These are phyloP conservation scores for Bombus haemorrhoidalis DNA, from an alignment of 1,140 invertebrate genomes.

Conservation along the genomic window DNA sequence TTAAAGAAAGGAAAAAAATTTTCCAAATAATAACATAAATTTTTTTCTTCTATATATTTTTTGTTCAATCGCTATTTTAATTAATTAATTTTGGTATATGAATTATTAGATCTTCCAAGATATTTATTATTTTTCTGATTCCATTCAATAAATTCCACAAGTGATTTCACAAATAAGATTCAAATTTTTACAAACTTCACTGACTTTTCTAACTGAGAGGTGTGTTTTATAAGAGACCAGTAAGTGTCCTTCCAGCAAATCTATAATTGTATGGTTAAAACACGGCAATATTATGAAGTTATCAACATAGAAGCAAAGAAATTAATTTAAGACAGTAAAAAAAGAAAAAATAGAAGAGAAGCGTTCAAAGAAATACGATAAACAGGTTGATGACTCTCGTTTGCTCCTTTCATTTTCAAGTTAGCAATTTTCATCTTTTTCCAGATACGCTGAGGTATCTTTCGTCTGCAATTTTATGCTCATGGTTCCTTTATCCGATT, in stretches of 20 bases:
- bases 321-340: background rate
- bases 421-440: background rate
- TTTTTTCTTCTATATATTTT: no score
- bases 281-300: background rate
- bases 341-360: no score
- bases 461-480: background rate
- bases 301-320: background rate
- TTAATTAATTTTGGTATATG: no score
- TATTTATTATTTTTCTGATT: no score
- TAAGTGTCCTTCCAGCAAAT: background rate
- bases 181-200: no score
- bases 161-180: no score
- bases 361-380: background rate
- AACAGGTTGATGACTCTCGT: background rate
- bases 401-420: background rate
- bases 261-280: background rate
- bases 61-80: no score
- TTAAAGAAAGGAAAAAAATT: no score
- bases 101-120: no score
- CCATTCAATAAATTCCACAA: no score
- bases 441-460: background rate
- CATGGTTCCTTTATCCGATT: background rate
- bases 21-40: no score
- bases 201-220: no score
- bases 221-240: background rate